phyloP scores from a whole-genome alignment of 1,140 invertebrate genomes.

The Heterodera carotae region DNA sequence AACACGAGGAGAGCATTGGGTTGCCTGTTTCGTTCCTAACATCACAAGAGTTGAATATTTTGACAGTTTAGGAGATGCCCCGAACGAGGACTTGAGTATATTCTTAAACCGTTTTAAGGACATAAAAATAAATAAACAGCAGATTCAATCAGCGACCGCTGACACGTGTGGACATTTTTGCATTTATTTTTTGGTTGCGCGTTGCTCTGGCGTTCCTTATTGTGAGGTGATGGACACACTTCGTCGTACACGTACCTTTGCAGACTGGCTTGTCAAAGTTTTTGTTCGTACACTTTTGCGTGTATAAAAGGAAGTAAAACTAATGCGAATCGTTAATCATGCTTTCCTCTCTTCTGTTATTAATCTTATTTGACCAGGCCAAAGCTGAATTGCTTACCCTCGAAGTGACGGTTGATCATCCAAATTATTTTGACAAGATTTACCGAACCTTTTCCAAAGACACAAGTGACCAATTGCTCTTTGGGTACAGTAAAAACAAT shows the following conservation, averaged over 20 bases:
- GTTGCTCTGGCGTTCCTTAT: not conserved
- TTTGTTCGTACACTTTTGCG: not conserved
- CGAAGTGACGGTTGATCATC: too few species aligned
- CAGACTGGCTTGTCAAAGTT: not conserved
- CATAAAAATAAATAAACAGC: slow-evolving; percentile 16
- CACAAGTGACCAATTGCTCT: too few species aligned
- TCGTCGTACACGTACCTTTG: not conserved
- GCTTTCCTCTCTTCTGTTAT: too few species aligned
- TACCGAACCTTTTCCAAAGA: too few species aligned
- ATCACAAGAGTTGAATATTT: slow-evolving; percentile 21
- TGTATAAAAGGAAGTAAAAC: not conserved
- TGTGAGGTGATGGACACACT: slow-evolving; percentile 1
- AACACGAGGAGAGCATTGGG: slow-evolving; percentile 20
- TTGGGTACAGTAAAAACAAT: too few species aligned
- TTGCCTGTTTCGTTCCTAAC: not conserved
- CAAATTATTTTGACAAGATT: too few species aligned
- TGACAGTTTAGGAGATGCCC: slow-evolving; percentile 12
- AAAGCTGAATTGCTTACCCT: too few species aligned
- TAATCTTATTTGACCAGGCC: too few species aligned
- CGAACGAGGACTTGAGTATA: not conserved
- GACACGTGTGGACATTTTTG: slow-evolving; percentile 29
- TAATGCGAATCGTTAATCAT: not conserved
- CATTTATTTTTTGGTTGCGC: slow-evolving; percentile 9
- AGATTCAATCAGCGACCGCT: not conserved
- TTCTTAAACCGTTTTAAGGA: not conserved